These are phyloP conservation scores for Lucilia cuprina DNA, from an alignment of 1,140 invertebrate species.

Conservation along the genomic window DNA sequence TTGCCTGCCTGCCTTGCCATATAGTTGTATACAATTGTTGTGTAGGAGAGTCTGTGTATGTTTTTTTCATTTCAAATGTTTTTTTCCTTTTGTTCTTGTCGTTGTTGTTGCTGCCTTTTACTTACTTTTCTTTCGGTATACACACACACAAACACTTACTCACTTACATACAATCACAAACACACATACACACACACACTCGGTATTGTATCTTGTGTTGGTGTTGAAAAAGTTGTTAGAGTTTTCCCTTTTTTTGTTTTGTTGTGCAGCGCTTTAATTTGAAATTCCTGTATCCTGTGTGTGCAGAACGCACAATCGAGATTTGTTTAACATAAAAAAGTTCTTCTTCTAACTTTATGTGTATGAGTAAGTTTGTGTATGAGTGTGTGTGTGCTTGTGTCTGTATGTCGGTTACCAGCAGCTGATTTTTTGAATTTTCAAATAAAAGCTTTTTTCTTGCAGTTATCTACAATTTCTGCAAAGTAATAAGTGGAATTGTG, in stretches of 20 bases:
- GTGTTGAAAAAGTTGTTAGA: no score
- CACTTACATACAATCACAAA: not conserved
- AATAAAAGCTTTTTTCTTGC: not conserved
- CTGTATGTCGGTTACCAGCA: no score
- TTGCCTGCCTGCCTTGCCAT: not conserved
- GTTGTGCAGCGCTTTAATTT: not conserved
- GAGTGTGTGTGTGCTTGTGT: no score
- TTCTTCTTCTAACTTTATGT: no score
- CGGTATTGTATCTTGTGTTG: no score
- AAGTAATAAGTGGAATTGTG: not conserved
- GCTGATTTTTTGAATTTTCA: no score
- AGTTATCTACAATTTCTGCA: not conserved
- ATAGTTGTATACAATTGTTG: slow-evolving; percentile 19
- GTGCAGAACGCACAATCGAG: slow-evolving; percentile 1
- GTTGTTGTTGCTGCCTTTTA: not conserved
- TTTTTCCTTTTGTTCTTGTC: not conserved
- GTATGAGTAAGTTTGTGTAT: no score
- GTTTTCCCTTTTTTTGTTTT: no score
- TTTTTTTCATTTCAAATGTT: not conserved
- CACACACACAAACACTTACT: slow-evolving; percentile 21
- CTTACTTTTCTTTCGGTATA: not conserved
- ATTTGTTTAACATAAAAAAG: not conserved
- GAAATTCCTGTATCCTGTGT: slow-evolving; percentile 29
- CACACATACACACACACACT: no score
- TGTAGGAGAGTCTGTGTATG: slow-evolving; percentile 23